Evolutionary conservation across 2,797 vertebrate genomes (phyloP), one percentile per base, ranked within the genome.

Genomic region (Gambusia yucatana): DNA sequence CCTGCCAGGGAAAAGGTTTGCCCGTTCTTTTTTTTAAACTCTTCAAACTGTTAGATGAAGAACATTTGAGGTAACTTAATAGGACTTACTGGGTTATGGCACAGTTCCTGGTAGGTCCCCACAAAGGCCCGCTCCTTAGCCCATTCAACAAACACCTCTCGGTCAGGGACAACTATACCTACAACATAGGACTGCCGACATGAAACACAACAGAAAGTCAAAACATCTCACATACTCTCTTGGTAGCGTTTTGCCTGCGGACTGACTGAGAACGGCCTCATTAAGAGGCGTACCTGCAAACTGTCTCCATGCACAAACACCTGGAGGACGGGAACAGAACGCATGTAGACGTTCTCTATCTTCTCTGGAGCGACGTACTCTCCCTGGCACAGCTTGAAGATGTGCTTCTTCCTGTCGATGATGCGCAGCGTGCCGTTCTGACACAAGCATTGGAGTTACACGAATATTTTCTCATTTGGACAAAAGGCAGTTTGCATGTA

Each of bases 281-380:
- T 3, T 6, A n/a, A 0, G 0, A 9, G 14, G 43, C 6, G 28
- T 86, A 96, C 96, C 95, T 96, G 94, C 84, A 96, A 93, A 89
- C 96, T 96, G 52, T 96, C 95, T 86, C 96, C 96, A 1, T 96
- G 95, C 50, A 96, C 95, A 44, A 96, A 96, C 76, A 96, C 96
- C 90, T 96, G 96, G 3, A 96, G 94, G 30, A 96, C 93, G 0
- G 95, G 91, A 10, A 93, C 76, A 30, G 90, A 94, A 30, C 95
- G 95, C 78, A 82, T 87, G 93, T 96, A 96, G 79, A 95, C 89
- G 0, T 96, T 96, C 84, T 96, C 96, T n/a, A 96, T 96, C 93
- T 96, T 96, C 91, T 96, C 96, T 0, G 96, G 96, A 78, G 96
- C 96, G 8, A 96, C 93, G 86, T 96, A 96, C 88, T 96, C 96